Evolutionary conservation across 2,113 vertebrate genomes (phyloP), one percentile per base, ranked within the genome.

Genomic region (Osmerus mordax): DNA sequence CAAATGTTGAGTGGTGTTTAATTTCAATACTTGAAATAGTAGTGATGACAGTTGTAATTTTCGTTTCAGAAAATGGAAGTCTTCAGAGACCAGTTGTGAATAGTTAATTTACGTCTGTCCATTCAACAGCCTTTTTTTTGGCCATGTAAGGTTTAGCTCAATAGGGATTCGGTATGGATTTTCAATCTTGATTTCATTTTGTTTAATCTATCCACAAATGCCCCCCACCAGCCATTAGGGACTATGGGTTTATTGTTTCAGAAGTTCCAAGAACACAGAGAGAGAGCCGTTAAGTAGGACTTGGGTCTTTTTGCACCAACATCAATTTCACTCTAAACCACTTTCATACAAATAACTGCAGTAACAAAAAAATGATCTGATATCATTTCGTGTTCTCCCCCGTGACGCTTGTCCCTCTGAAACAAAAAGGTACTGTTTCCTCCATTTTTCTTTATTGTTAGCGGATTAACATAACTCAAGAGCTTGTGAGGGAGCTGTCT

Each of bases 401-500:
- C 56, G 74, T n/a, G 67, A 36, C 25, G 65, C 67, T 58, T 65
- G 64, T 65, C 67, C 65, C 70, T 79, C 77, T 80, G 65, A 28
- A 71, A 68, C 71, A 73, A 73, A 82, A 81, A 81, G 15, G 66
- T 67, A 72, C 73, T 72, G 67, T 71, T 75, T 77, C 81, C 72
- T 80, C 41, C 80, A 64, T 79, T 78, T 75, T 47, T 21, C 61
- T 61, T 69, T 73, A 78, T 81, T 86, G 77, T 88, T 81, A 86
- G 85, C 14, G 71, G 85, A 87, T 86, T 87, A 88, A n/a, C 16
- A 21, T 61, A 11, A 70, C 70, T 75, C 69, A 56, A 60, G 77
- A 87, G 60, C 66, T 64, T 72, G 65, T 77, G 75, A 70, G 78
- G 84, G 78, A 76, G 71, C 78, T 81, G 67, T 65, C 62, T 74